These are phyloP conservation scores for Polydrusus cervinus DNA, from an alignment of 2,888 invertebrate species.

Conservation along the genomic window DNA sequence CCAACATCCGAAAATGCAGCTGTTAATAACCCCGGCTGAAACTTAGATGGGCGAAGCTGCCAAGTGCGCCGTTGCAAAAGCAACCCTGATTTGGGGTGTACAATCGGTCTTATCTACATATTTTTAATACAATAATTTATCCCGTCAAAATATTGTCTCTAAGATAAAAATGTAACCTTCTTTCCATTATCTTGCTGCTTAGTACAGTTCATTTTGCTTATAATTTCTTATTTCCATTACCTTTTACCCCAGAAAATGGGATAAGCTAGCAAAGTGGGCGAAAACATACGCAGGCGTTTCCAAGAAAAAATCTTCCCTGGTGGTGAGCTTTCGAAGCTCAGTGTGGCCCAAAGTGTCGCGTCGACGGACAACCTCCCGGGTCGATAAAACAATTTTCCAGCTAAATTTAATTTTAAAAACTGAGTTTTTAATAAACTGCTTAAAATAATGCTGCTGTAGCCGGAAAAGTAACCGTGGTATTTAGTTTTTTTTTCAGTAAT, in stretches of 20 bases:
- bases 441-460: conserved; percentile 15
- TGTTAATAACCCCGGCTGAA: background rate
- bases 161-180: background rate
- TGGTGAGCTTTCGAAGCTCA: conserved; percentile 65
- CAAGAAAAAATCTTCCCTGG: conserved; percentile 34
- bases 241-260: background rate
- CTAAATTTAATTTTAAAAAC: conserved; percentile 48
- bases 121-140: background rate
- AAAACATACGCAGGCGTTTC: conserved; percentile 43
- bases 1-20: background rate
- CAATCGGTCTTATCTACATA: background rate
- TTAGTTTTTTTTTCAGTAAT: conserved; percentile 34
- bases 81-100: background rate
- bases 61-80: background rate
- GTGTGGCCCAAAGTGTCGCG: conserved; percentile 69
- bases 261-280: conserved; percentile 28
- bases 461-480: conserved; percentile 52
- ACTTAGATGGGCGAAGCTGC: conserved; percentile 9
- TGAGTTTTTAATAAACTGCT: conserved; percentile 33
- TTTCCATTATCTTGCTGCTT: background rate
- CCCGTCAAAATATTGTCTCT: background rate
- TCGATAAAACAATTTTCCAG: conserved; percentile 54
- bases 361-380: conserved; percentile 58
- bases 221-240: background rate
- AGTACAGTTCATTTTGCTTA: background rate